phyloP scores from a whole-genome alignment of 2,888 invertebrate genomes.

The Camponotus fellah region DNA sequence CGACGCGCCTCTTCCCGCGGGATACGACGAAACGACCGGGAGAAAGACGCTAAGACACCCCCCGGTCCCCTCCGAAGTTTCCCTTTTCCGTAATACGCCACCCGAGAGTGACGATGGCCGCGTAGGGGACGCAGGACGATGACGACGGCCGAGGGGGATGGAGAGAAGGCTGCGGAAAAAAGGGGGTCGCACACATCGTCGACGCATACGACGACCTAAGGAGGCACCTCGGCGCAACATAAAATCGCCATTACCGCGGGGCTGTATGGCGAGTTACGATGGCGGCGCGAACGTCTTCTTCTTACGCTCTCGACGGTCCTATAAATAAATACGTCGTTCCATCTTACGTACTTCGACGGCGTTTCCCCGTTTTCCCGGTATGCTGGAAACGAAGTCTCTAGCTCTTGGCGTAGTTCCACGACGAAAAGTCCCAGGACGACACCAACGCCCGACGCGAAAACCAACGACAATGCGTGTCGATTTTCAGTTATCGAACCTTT shows the following conservation, averaged over 20 bases:
- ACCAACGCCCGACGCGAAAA: conserved; percentile 60
- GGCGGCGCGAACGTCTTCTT: conserved; percentile 72
- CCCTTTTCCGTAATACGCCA: conserved; percentile 65
- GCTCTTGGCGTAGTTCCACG: conserved; percentile 61
- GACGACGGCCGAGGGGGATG: neutral
- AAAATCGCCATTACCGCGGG: conserved; percentile 80
- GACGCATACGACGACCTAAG: conserved; percentile 55
- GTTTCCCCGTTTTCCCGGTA: conserved; percentile 19
- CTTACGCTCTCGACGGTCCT: conserved; percentile 67
- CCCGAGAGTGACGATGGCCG: conserved; percentile 44
- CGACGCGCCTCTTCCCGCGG: conserved; percentile 68
- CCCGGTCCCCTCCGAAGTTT: conserved; percentile 64
- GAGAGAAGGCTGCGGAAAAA: conserved; percentile 8
- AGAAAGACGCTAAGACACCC: conserved; percentile 51
- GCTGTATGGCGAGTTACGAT: conserved; percentile 75
- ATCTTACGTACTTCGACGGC: conserved; percentile 72
- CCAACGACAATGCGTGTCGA: conserved; percentile 58
- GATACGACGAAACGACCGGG: conserved; percentile 69
- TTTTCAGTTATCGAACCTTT: conserved; percentile 46
- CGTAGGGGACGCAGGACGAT: conserved; percentile 27
- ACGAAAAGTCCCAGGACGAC: conserved; percentile 59
- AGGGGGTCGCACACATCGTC: conserved; percentile 57
- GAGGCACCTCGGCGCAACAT: conserved; percentile 73
- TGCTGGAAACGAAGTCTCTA: conserved; percentile 5
- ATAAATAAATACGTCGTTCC: conserved; percentile 79